Evolutionary conservation across 1,140 invertebrate genomes (phyloP).

Genomic region (Papilio dardanus): DNA sequence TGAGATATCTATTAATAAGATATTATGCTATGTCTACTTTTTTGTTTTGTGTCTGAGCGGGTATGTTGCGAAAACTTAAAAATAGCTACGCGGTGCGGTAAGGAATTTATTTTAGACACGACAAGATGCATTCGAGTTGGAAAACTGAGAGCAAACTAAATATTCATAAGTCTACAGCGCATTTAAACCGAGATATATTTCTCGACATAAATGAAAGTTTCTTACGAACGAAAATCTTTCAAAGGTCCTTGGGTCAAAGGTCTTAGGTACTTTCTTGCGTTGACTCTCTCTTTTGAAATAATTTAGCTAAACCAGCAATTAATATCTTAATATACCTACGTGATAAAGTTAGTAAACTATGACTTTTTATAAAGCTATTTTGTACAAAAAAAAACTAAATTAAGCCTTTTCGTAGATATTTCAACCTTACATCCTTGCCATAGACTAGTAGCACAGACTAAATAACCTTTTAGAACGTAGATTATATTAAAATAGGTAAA

Average conservation of each 20-base stretch:
- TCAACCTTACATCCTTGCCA: too few species aligned
- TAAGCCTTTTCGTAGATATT: too few species aligned
- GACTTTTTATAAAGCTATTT: neutral
- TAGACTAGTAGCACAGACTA: too few species aligned
- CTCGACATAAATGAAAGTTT: neutral
- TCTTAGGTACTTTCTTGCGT: neutral
- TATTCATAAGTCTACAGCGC: conserved; percentile 16
- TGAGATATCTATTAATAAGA: conserved; percentile 47
- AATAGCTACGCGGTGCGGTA: conserved; percentile 68
- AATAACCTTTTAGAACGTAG: too few species aligned
- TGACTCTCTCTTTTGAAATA: neutral
- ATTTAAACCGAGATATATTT: neutral
- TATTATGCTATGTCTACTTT: conserved; percentile 48
- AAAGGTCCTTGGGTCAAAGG: neutral
- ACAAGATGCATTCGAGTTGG: conserved; percentile 51
- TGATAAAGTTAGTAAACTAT: neutral
- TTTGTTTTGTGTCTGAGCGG: conserved; percentile 60
- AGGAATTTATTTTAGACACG: conserved; percentile 71
- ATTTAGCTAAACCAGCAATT: neutral
- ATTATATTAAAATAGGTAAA: too few species aligned
- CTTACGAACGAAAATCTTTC: neutral
- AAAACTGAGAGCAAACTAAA: conserved; percentile 17
- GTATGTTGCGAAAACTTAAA: conserved; percentile 67
- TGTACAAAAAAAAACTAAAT: too few species aligned
- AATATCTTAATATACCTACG: neutral